Conservation (phyloP, 1,140 invertebrate genomes). For the Bombus difficillimus region DNA sequence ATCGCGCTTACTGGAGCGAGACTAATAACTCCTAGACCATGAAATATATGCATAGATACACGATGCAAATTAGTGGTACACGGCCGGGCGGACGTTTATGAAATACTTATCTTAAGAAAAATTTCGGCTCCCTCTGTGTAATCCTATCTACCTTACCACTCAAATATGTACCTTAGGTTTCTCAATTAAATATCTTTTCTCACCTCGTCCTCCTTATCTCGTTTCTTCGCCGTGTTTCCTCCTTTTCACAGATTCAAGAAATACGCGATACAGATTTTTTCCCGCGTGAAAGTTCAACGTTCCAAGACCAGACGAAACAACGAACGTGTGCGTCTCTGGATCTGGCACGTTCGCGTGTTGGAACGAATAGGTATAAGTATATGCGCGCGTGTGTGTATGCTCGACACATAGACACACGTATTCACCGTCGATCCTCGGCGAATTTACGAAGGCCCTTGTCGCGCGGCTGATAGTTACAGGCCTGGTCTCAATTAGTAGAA, state of each 20-base stretch:
- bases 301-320: conserved; percentile 8
- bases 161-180: neutral
- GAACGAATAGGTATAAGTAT: neutral
- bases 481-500: conserved; percentile 83
- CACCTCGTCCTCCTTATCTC: too few species aligned
- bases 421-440: conserved; percentile 47
- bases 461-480: conserved; percentile 75
- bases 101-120: conserved; percentile 16
- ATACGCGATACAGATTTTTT: conserved; percentile 1
- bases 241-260: neutral
- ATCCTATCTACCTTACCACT: neutral
- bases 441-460: conserved; percentile 69
- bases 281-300: conserved; percentile 13
- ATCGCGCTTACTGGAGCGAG: conserved; percentile 57
- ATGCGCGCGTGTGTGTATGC: too few species aligned
- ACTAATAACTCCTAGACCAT: conserved; percentile 57
- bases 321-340: neutral
- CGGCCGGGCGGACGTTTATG: conserved; percentile 23
- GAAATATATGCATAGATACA: conserved; percentile 52
- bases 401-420: neutral
- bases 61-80: conserved; percentile 50
- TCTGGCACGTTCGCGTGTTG: neutral
- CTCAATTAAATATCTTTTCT: neutral
- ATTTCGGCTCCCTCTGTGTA: neutral
- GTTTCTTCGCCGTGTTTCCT: accelerated